These are phyloP conservation scores for Anthopleura sola DNA, from an alignment of 64 coral and sea anemone genomes.

Conservation along the genomic window DNA sequence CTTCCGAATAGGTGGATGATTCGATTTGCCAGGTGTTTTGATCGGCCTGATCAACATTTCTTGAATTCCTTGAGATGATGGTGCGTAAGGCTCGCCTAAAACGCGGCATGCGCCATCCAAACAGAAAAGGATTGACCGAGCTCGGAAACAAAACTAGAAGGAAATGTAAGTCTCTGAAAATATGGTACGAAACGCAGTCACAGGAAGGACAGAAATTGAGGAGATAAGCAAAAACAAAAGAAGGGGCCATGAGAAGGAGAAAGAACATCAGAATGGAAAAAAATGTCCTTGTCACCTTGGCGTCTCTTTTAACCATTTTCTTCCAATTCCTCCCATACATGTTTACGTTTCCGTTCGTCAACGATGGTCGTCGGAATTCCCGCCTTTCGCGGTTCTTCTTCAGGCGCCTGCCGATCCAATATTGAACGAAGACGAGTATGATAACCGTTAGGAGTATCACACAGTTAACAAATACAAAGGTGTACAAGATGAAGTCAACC, in stretches of 20 bases:
- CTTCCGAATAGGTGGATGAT: not conserved
- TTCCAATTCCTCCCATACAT: not conserved
- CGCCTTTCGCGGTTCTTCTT: constrained; percentile 29
- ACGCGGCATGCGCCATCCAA: constrained; percentile 28
- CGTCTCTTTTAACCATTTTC: constrained; percentile 30
- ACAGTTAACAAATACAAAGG: constrained; percentile 70
- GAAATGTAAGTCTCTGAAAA: constrained; percentile 51
- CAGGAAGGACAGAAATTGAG: constrained; percentile 40
- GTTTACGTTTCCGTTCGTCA: not conserved
- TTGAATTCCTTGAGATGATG: not conserved
- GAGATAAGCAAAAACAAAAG: constrained; percentile 35
- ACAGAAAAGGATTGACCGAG: constrained; percentile 56
- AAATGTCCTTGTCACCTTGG: constrained; percentile 26
- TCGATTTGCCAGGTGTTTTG: constrained; percentile 1
- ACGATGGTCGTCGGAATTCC: constrained; percentile 12
- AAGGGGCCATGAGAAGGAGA: constrained; percentile 29
- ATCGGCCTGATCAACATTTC: not conserved
- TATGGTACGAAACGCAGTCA: constrained; percentile 25
- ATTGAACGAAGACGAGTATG: constrained; percentile 51
- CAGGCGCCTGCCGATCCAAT: constrained; percentile 35
- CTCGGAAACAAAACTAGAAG: constrained; percentile 48
- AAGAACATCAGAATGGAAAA: constrained; percentile 25
- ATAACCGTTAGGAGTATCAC: constrained; percentile 66
- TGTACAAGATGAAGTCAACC: constrained; percentile 73
- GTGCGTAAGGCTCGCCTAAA: constrained; percentile 27